These are phyloP conservation scores for Symphodus melops DNA, from an alignment of 2,113 vertebrate genomes.

Conservation along the genomic window DNA sequence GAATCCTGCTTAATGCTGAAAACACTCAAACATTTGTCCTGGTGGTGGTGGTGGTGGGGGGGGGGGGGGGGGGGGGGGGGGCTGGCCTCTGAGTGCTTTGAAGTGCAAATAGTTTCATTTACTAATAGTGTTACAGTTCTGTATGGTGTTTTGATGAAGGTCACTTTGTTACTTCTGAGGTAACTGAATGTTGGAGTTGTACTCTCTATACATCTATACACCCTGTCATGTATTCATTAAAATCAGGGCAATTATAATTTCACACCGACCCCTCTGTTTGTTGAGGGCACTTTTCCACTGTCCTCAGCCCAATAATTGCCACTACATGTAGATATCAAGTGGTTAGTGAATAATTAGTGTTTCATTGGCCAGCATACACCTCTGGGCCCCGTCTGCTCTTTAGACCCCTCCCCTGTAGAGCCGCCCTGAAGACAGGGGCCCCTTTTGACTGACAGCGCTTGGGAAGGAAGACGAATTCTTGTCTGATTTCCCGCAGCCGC, in stretches of 20 bases:
- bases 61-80: slow-evolving; percentile 7
- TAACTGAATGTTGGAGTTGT: neutral
- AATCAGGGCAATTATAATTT: slow-evolving; percentile 42
- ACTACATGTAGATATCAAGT: slow-evolving; percentile 69
- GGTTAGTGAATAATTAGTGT: slow-evolving; percentile 69
- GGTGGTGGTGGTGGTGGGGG: slow-evolving; percentile 2
- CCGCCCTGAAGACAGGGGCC: slow-evolving; percentile 76
- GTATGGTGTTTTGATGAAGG: neutral
- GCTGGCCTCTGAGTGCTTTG: slow-evolving; percentile 49
- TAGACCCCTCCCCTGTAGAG: slow-evolving; percentile 75
- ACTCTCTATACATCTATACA: neutral
- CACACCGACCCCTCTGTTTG: slow-evolving; percentile 29
- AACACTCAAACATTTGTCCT: slow-evolving; percentile 71
- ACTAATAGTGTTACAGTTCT: slow-evolving; percentile 2
- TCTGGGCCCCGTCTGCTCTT: slow-evolving; percentile 57
- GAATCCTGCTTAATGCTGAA: slow-evolving; percentile 62
- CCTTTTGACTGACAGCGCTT: slow-evolving; percentile 81
- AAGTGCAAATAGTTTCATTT: slow-evolving; percentile 29
- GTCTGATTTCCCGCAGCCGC: slow-evolving; percentile 82
- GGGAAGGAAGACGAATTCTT: slow-evolving; percentile 77
- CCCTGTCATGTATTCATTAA: slow-evolving; percentile 6
- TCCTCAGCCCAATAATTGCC: slow-evolving; percentile 60
- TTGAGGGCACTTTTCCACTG: slow-evolving; percentile 45
- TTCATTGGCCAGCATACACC: slow-evolving; percentile 74
- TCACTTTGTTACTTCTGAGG: neutral